These are phyloP conservation scores for Lagocephalus sceleratus DNA, from an alignment of 2,797 vertebrate species.

Conservation along the genomic window DNA sequence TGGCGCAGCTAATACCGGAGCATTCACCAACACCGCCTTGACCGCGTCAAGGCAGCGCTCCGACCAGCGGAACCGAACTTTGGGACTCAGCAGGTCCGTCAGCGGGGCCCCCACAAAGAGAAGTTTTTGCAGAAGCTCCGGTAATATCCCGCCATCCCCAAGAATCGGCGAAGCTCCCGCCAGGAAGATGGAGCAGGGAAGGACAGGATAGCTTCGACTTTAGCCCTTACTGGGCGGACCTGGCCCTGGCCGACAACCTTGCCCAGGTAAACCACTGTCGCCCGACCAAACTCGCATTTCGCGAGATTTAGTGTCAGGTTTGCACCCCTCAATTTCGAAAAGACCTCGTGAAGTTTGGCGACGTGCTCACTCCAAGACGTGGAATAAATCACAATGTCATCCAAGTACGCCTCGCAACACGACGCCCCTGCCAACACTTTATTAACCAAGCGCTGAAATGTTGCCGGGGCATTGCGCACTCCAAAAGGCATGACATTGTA, in stretches of 20 bases:
- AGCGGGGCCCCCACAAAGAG: not conserved
- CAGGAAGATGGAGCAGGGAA: not conserved
- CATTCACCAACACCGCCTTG: not conserved
- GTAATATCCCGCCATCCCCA: not conserved
- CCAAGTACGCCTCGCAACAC: not conserved
- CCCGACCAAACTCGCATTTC: not conserved
- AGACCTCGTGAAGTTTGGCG: not conserved
- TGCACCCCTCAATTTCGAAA: not conserved
- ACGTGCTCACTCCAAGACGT: not conserved
- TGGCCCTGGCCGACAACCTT: not conserved
- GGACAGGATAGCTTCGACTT: not conserved
- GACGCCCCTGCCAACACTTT: not conserved
- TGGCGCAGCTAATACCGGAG: not conserved
- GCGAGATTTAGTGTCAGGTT: not conserved
- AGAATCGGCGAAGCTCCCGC: not conserved
- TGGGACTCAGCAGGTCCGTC: not conserved
- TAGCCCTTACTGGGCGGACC: not conserved
- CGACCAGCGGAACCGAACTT: not conserved
- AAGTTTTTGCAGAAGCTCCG: not conserved
- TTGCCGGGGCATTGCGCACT: not conserved
- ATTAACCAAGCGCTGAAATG: not conserved
- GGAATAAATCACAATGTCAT: not conserved
- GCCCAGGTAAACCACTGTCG: not conserved
- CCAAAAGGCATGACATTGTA: not conserved
- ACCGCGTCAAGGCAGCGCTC: not conserved